A percentile compares a stretch with the other conserved stretches of the same genome.
Evolutionary conservation across 2,888 invertebrate genomes (phyloP).

Genomic region (Apamea crenata): DNA sequence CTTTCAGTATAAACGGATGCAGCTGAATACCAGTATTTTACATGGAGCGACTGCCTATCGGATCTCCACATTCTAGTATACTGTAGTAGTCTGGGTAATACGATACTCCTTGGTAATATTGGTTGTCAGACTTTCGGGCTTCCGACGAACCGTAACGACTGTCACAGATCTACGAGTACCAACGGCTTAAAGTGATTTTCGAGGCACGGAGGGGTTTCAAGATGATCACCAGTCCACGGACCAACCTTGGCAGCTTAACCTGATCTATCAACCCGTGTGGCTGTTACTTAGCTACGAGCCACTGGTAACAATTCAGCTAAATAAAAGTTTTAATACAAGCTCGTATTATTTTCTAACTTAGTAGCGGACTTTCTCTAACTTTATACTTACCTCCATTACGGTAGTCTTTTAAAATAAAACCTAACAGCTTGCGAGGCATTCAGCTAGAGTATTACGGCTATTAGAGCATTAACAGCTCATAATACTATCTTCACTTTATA

Average conservation of each 20-base stretch:
- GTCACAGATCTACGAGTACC: too few relatives aligned
- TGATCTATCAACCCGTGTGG: background rate
- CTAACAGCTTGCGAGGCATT: conserved; percentile 27
- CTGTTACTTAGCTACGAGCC: background rate
- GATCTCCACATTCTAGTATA: too few relatives aligned
- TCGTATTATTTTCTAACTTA: conserved; percentile 7
- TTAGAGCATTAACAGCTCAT: conserved; percentile 50
- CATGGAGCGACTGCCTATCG: too few relatives aligned
- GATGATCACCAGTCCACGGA: background rate
- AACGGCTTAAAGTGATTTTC: too few relatives aligned
- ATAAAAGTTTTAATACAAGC: background rate
- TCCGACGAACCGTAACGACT: background rate
- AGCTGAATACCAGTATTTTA: too few relatives aligned
- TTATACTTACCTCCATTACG: background rate
- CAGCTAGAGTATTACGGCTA: conserved; percentile 29
- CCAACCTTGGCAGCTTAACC: background rate
- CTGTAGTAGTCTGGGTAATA: too few relatives aligned
- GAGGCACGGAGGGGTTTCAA: background rate
- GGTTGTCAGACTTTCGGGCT: background rate
- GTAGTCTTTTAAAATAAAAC: conserved; percentile 43
- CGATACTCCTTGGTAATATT: too few relatives aligned
- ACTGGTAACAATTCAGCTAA: background rate
- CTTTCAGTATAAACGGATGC: too few relatives aligned
- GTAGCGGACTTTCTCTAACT: background rate
- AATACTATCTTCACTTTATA: conserved; percentile 46